A percentile compares a stretch with the other conserved stretches of the same genome.
phyloP scores from a whole-genome alignment of 2,888 invertebrate genomes.

The Callyntrura sp. region DNA sequence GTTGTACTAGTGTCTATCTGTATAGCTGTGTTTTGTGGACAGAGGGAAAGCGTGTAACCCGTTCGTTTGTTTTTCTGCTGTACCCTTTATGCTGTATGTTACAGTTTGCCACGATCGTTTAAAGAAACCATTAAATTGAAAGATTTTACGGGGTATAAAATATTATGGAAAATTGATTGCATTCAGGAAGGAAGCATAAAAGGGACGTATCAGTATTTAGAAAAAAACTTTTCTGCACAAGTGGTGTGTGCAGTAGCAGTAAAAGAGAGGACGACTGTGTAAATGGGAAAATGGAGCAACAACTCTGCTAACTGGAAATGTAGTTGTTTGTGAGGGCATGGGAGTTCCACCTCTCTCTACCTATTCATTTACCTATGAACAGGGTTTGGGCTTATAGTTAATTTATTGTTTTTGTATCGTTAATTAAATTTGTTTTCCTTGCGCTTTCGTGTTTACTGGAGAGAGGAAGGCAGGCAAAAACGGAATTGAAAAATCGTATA shows the following conservation, averaged over 20 bases:
- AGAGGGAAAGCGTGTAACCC: conserved; percentile 1
- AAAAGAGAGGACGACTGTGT: background rate
- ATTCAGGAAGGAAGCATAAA: background rate
- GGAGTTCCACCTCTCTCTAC: too few species aligned
- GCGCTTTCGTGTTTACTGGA: background rate
- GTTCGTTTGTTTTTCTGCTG: background rate
- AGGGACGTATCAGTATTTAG: background rate
- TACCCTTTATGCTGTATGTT: background rate
- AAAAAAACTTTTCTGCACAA: conserved; percentile 9
- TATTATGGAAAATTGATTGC: conserved; percentile 41
- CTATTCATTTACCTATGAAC: background rate
- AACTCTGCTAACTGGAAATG: background rate
- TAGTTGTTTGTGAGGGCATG: background rate
- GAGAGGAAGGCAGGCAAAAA: background rate
- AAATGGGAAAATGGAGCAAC: background rate
- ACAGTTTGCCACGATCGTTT: conserved; percentile 8
- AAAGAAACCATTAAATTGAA: conserved; percentile 36
- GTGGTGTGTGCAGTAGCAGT: background rate
- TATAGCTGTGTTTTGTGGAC: background rate
- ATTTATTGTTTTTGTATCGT: conserved; percentile 11
- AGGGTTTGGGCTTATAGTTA: background rate
- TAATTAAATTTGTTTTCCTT: conserved; percentile 39
- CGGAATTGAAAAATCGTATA: background rate
- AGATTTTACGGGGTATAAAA: conserved; percentile 30
- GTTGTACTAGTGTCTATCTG: conserved; percentile 1